A percentile compares a stretch with the other conserved stretches of the same genome.
Evolutionary conservation across 2,888 invertebrate species (phyloP).

Genomic region (Ochropacha duplaris): DNA sequence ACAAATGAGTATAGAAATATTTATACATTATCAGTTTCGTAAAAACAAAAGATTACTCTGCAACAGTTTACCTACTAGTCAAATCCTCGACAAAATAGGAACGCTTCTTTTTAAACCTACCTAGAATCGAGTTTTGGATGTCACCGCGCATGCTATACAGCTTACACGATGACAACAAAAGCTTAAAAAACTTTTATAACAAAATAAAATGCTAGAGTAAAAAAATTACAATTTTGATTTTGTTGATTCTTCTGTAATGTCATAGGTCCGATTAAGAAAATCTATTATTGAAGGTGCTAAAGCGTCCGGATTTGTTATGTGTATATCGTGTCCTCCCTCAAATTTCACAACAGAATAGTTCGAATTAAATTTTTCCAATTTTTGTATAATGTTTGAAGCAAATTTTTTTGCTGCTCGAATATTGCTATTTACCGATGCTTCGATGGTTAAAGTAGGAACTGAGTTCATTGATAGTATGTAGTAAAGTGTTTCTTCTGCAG

Average conservation of each 20-base stretch:
- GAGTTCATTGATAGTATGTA: slow-evolving; percentile 35
- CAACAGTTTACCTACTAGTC: too few relatives aligned
- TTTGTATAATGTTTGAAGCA: slow-evolving; percentile 33
- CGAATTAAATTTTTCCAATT: slow-evolving; percentile 35
- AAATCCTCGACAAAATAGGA: too few relatives aligned
- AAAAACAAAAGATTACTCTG: too few relatives aligned
- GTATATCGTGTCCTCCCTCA: slow-evolving; percentile 82
- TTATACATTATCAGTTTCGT: too few relatives aligned
- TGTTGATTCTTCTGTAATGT: background rate
- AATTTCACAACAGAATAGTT: slow-evolving; percentile 46
- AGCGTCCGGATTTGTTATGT: slow-evolving; percentile 77
- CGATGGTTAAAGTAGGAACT: slow-evolving; percentile 47
- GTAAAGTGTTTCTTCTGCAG: slow-evolving; percentile 46
- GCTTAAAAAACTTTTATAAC: too few relatives aligned
- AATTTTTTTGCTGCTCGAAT: slow-evolving; percentile 24
- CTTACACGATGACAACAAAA: too few relatives aligned
- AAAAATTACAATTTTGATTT: background rate
- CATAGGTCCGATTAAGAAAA: slow-evolving; percentile 45
- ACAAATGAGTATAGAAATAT: too few relatives aligned
- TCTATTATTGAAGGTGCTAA: slow-evolving; percentile 58
- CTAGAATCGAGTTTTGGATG: too few relatives aligned
- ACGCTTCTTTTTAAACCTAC: too few relatives aligned
- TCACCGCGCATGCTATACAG: too few relatives aligned
- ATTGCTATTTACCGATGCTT: slow-evolving; percentile 35
- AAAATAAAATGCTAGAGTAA: too few relatives aligned